Evolutionary conservation across 2,888 invertebrate genomes (phyloP), one percentile per base, ranked within the genome.

Genomic region (Arrhopalites spinosus): DNA sequence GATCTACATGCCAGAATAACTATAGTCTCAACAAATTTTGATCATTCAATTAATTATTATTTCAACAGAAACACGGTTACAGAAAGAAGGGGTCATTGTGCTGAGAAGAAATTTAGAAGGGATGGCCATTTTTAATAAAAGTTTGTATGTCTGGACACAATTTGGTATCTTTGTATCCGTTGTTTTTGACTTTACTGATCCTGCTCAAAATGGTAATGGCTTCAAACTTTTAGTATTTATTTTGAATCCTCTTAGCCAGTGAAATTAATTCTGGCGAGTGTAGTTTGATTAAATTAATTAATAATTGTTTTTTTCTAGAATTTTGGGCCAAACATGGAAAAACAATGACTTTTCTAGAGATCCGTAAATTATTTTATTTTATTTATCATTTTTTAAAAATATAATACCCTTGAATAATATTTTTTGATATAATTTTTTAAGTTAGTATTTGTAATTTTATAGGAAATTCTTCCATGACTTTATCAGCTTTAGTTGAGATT

Each of bases 251-350:
- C n/a, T n/a, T n/a, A n/a, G n/a, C n/a, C n/a, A n/a, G n/a, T n/a
- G n/a, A n/a, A n/a, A n/a, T n/a, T n/a, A n/a, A n/a, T n/a, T n/a
- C n/a, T n/a, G n/a, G n/a, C n/a, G n/a, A n/a, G n/a, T n/a, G n/a
- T n/a, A n/a, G n/a, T n/a, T n/a, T n/a, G n/a, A n/a, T n/a, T n/a
- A n/a, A n/a, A n/a, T n/a, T n/a, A n/a, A n/a, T n/a, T n/a, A n/a
- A n/a, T n/a, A n/a, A n/a, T n/a, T n/a, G n/a, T n/a, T n/a, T n/a
- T n/a, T n/a, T n/a, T n/a, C 75, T 78, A 50, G 80, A 81, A 68
- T 82, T 82, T 68, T 82, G 80, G 79, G 64, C 53, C 2, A 82
- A 81, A 29, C 82, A 82, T 68, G 82, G 82, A 2, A 74, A 78
- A 3, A 64, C 75, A 0, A 78, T 82, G 77, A 63, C 45, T 1